Evolutionary conservation across 2,797 vertebrate genomes (phyloP), one percentile per base, ranked within the genome.

Genomic region (Cyprinella venusta): DNA sequence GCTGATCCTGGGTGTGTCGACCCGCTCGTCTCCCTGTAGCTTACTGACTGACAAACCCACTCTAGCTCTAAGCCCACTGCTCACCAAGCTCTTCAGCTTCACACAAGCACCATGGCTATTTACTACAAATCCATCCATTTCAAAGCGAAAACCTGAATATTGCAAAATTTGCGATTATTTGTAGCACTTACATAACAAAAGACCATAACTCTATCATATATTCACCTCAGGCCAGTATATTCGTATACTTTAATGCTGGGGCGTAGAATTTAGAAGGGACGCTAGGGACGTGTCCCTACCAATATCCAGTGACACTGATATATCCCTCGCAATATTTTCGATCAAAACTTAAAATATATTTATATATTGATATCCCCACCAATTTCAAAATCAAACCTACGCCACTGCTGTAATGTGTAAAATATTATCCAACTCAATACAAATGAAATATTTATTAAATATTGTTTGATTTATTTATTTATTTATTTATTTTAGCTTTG

Each of bases 1-100:
- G 42, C 59, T 75, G 70, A 80, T 84, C 70, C 78, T 69, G 79
- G 83, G 71, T 61, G 83, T 85, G 83, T 76, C 74, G 8, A 36
- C 24, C 71, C 8, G 3, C 50, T 30, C 8, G n/a, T 76, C 52
- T 85, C 78, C 15, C 69, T 75, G 69, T 2, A 70, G 83, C 38
- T 80, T 75, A 75, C n/a, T 67, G 75, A 79, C 69, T 80, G 68
- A 33, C 69, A 76, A 24, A 64, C 56, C 21, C 13, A 33, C 80
- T 82, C n/a, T 19, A 38, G 45, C 61, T 69, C 52, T 59, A 50
- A 33, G 50, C 42, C 67, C n/a, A 68, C 59, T 75, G 48, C 33
- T 79, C 21, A 13, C 18, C 54, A 72, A 42, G 63, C 42, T 26
- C 21, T 21, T 38, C 42, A 26, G 54, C 16, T 45, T 48, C 2